Conservation (phyloP, 2,113 vertebrate genomes). For the Syrmaticus mikado region DNA sequence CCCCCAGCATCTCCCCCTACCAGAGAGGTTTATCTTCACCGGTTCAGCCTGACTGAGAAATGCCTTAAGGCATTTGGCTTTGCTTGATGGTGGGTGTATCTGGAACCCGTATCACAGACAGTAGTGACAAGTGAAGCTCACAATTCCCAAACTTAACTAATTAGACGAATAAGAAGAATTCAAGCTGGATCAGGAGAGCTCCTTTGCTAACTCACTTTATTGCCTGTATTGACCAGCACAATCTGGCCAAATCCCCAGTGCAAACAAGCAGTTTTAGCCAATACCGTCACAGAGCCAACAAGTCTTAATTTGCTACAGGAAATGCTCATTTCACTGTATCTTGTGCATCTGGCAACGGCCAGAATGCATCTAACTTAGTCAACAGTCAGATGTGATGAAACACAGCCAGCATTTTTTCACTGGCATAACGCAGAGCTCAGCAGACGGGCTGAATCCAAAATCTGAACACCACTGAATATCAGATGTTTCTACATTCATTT, state of each 20-base stretch:
- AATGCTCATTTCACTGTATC: slow-evolving; percentile 69
- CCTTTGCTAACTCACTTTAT: slow-evolving; percentile 37
- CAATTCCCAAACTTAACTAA: slow-evolving; percentile 3
- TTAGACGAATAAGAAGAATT: neutral
- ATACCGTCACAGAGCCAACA: slow-evolving; percentile 43
- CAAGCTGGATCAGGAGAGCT: slow-evolving; percentile 3
- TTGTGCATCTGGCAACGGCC: slow-evolving; percentile 67
- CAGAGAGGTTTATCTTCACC: neutral
- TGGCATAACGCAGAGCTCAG: slow-evolving; percentile 40
- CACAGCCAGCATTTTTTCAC: slow-evolving; percentile 65
- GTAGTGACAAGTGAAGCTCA: neutral
- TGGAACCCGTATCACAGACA: neutral
- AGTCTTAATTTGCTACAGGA: slow-evolving; percentile 70
- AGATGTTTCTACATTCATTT: slow-evolving; percentile 66
- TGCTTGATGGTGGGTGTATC: neutral
- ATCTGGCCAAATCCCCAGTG: slow-evolving; percentile 67
- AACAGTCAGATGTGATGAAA: slow-evolving; percentile 73
- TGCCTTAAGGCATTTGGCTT: neutral
- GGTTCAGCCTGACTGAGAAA: neutral
- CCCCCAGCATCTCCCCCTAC: neutral
- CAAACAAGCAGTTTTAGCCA: slow-evolving; percentile 66
- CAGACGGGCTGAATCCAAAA: slow-evolving; percentile 55
- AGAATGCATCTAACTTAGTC: slow-evolving; percentile 69
- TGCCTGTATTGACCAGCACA: slow-evolving; percentile 64
- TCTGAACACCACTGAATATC: slow-evolving; percentile 49